Percentiles rank a stretch among this genome's conserved stretches.
Evolutionary conservation across 1,140 invertebrate genomes (phyloP).

Genomic region (Geopemphigus sp.): DNA sequence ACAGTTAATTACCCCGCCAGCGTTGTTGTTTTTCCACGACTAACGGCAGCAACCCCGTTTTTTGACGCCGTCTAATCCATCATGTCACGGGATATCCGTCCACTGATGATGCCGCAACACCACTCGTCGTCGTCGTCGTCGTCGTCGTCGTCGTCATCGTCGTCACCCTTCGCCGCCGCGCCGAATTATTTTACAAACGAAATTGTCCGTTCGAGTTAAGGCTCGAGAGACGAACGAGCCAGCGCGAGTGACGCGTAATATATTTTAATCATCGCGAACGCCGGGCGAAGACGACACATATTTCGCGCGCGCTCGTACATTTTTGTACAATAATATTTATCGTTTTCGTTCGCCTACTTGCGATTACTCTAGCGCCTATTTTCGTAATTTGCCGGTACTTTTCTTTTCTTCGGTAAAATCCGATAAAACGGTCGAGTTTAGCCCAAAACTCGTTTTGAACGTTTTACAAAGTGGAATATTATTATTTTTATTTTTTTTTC

Average conservation of each 20-base stretch:
- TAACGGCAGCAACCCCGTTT: slow-evolving; percentile 23
- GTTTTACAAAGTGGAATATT: too few relatives aligned
- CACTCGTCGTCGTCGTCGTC: slow-evolving; percentile 6
- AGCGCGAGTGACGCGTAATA: not conserved
- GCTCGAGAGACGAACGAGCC: not conserved
- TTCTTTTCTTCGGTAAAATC: too few relatives aligned
- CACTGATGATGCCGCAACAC: not conserved
- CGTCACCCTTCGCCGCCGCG: too few relatives aligned
- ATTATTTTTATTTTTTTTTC: too few relatives aligned
- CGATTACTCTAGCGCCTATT: too few relatives aligned
- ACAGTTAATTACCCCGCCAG: slow-evolving; percentile 40
- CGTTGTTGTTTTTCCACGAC: slow-evolving; percentile 38
- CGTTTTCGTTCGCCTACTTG: not conserved
- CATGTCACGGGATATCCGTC: slow-evolving; percentile 47
- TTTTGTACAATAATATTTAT: not conserved
- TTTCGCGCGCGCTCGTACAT: too few relatives aligned
- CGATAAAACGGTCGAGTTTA: too few relatives aligned
- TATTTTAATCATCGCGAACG: too few relatives aligned
- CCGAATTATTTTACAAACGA: slow-evolving; percentile 37
- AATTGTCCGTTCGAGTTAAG: slow-evolving; percentile 39
- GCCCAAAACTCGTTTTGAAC: too few relatives aligned
- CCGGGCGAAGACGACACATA: not conserved
- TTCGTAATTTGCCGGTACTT: too few relatives aligned
- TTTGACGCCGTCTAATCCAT: slow-evolving; percentile 43
- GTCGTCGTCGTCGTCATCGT: not conserved